Conservation (phyloP, 1,140 invertebrate species). For the Colletes gigas region DNA sequence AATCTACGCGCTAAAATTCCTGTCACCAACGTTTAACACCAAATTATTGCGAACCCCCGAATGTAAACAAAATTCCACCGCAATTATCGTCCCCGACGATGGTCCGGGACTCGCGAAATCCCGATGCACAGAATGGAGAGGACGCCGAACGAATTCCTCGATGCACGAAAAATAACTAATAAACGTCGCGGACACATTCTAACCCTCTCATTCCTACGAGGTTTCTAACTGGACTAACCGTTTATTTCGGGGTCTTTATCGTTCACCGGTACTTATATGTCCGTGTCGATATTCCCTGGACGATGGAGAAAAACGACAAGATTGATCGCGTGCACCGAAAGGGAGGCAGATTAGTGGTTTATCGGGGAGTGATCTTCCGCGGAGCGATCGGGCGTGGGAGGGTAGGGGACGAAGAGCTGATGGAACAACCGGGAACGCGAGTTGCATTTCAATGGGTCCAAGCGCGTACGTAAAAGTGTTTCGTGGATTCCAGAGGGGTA, state of each 20-base stretch:
- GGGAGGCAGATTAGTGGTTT: constrained; percentile 71
- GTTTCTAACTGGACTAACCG: not conserved
- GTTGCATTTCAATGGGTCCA: constrained; percentile 73
- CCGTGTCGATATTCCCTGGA: constrained; percentile 24
- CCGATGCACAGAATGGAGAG: not conserved
- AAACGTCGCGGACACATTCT: not conserved
- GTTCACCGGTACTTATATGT: constrained; percentile 40
- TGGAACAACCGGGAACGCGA: constrained; percentile 68
- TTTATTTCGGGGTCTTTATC: constrained; percentile 10
- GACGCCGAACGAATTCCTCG: not conserved
- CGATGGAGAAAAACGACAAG: constrained; percentile 61
- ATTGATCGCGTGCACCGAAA: constrained; percentile 64
- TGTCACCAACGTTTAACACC: not conserved
- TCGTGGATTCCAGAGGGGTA: constrained; percentile 73
- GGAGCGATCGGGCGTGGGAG: constrained; percentile 30
- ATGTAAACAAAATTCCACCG: not conserved
- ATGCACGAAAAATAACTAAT: constrained; percentile 1
- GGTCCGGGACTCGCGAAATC: not conserved
- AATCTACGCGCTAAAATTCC: not conserved
- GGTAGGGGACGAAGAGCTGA: constrained; percentile 49
- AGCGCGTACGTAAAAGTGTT: constrained; percentile 72
- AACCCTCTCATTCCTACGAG: not conserved
- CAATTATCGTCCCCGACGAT: not conserved
- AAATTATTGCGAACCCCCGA: not conserved
- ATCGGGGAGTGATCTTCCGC: constrained; percentile 65